Conservation (phyloP, 2,888 invertebrate genomes). For the Leptinotarsa rubiginosa region DNA sequence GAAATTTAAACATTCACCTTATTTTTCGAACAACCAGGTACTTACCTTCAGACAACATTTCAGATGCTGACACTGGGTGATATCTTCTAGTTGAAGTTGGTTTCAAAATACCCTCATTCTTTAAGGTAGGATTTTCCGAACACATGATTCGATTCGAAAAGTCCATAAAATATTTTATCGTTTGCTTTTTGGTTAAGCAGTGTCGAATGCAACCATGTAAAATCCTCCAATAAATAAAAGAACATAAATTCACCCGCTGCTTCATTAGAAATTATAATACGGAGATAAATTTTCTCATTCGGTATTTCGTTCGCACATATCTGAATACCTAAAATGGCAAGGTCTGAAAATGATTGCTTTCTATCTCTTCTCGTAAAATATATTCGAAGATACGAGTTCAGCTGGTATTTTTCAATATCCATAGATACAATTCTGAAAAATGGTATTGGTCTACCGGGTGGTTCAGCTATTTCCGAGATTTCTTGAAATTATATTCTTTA, state of each 20-base stretch:
- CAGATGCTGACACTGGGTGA: no score
- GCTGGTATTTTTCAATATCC: not conserved
- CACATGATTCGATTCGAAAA: not conserved
- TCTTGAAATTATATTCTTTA: no score
- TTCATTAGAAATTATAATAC: conserved; percentile 22
- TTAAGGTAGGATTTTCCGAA: not conserved
- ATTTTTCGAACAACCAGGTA: no score
- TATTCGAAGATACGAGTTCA: conserved; percentile 1
- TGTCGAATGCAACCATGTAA: not conserved
- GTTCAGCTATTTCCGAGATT: not conserved
- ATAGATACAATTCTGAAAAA: not conserved
- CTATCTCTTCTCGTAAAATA: not conserved
- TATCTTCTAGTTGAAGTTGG: no score
- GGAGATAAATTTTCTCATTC: conserved; percentile 10
- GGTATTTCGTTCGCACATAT: conserved; percentile 12
- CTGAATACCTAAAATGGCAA: conserved; percentile 1
- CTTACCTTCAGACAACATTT: no score
- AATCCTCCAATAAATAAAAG: not conserved
- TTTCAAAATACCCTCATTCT: no score
- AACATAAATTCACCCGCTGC: not conserved
- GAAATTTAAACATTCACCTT: no score
- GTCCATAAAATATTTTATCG: not conserved
- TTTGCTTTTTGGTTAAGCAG: not conserved
- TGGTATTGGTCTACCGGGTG: not conserved
- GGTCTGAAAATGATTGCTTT: conserved; percentile 5